Evolutionary conservation across 2,888 invertebrate genomes (phyloP).

Genomic region (Drosophila fungiperda): DNA sequence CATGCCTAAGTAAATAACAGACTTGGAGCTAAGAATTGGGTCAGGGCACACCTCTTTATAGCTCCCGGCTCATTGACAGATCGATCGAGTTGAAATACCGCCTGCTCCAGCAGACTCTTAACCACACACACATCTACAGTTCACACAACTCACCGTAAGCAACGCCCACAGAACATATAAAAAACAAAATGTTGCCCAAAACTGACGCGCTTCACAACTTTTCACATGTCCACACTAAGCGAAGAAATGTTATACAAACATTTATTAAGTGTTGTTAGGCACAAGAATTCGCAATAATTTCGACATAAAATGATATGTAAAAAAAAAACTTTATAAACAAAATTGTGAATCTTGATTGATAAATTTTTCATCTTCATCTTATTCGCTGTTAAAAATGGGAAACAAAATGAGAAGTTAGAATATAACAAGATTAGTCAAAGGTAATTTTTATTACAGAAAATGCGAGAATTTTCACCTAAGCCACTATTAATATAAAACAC

Average conservation of each 20-base stretch:
- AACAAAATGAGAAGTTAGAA: background rate
- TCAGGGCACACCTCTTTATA: conserved; percentile 75
- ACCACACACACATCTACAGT: conserved; percentile 19
- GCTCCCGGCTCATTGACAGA: conserved; percentile 56
- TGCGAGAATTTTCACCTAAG: background rate
- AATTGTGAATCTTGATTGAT: background rate
- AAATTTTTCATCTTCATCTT: background rate
- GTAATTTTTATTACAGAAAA: background rate
- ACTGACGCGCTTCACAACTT: conserved; percentile 56
- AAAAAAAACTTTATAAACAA: background rate
- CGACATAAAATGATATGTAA: background rate
- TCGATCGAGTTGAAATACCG: conserved; percentile 33
- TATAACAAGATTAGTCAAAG: background rate
- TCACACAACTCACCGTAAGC: conserved; percentile 59
- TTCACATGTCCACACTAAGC: conserved; percentile 61
- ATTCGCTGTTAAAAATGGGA: background rate
- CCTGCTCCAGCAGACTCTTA: conserved; percentile 22
- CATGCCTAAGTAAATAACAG: conserved; percentile 68
- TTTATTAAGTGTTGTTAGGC: conserved; percentile 2
- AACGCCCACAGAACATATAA: conserved; percentile 63
- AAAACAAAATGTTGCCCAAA: conserved; percentile 30
- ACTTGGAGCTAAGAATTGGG: conserved; percentile 57
- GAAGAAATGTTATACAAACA: conserved; percentile 58
- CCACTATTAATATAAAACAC: background rate
- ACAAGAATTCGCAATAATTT: conserved; percentile 31